These are phyloP conservation scores for Pycnomerus fuliginosus DNA, from an alignment of 2,888 invertebrate genomes.

Conservation along the genomic window DNA sequence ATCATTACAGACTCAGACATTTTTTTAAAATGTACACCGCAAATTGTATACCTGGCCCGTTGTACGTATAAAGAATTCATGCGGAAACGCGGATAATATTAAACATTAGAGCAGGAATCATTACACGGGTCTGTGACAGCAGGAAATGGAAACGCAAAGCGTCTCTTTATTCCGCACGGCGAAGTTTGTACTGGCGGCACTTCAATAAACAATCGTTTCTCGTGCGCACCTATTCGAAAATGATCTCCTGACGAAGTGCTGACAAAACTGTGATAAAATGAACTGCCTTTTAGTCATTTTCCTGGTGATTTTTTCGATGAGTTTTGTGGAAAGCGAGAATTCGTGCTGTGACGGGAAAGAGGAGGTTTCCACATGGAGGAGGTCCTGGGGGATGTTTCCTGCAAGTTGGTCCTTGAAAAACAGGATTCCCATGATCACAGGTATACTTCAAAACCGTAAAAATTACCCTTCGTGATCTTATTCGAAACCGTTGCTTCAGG, in stretches of 20 bases:
- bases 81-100: conserved; percentile 50
- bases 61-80: conserved; percentile 43
- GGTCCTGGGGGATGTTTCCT: conserved; percentile 39
- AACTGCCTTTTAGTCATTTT: conserved; percentile 25
- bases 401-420: conserved; percentile 43
- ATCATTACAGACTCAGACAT: too few relatives aligned
- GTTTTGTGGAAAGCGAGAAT: not conserved
- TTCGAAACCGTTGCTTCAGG: too few relatives aligned
- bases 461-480: too few relatives aligned
- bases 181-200: conserved; percentile 33
- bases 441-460: too few relatives aligned
- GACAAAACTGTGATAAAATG: conserved; percentile 22
- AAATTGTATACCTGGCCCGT: conserved; percentile 37
- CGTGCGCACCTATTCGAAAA: conserved; percentile 11
- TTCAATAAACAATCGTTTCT: conserved; percentile 7
- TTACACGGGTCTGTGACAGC: conserved; percentile 38
- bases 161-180: conserved; percentile 21
- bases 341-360: conserved; percentile 26
- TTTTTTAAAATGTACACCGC: too few relatives aligned
- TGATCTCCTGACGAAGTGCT: conserved; percentile 16
- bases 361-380: conserved; percentile 35
- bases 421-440: conserved; percentile 45
- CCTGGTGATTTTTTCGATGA: conserved; percentile 17
- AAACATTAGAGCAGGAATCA: conserved; percentile 44
- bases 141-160: conserved; percentile 35